Evolutionary conservation across 2,797 vertebrate genomes (phyloP).

Genomic region (Syngnathus rostellatus): DNA sequence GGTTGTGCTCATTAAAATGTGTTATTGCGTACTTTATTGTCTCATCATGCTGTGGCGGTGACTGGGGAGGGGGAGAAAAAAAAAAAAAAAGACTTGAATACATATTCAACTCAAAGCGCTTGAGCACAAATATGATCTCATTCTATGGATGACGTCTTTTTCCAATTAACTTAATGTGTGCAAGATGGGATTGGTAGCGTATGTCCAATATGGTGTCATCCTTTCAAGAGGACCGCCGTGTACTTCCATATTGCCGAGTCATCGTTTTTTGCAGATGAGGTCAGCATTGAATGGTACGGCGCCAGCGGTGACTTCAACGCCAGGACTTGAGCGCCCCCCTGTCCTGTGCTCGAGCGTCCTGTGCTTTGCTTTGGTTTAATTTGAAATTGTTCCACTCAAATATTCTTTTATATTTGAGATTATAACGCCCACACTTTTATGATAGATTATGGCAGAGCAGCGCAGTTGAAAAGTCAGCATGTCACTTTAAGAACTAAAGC

Average conservation of each 20-base stretch:
- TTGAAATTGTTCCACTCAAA: too few relatives aligned
- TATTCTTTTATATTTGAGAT: too few relatives aligned
- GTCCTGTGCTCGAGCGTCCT: too few relatives aligned
- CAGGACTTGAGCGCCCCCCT: background rate
- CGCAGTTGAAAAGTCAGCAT: background rate
- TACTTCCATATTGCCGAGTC: constrained; percentile 48
- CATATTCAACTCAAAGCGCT: background rate
- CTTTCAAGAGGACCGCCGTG: constrained; percentile 24
- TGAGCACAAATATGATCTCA: constrained; percentile 9
- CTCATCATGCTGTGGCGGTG: background rate
- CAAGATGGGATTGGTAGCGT: constrained; percentile 35
- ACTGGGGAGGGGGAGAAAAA: background rate
- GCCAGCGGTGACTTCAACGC: background rate
- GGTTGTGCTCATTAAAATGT: background rate
- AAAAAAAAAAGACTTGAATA: background rate
- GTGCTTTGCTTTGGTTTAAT: too few relatives aligned
- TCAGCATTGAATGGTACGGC: constrained; percentile 33
- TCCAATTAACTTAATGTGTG: constrained; percentile 31
- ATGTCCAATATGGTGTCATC: constrained; percentile 32
- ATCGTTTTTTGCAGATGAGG: constrained; percentile 44
- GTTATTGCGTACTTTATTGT: background rate
- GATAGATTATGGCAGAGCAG: constrained; percentile 5
- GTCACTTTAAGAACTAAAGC: background rate
- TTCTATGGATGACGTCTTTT: background rate
- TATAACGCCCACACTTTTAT: too few relatives aligned